These are phyloP conservation scores for Coregonus ussuriensis DNA, from an alignment of 2,797 vertebrate species.

Conservation along the genomic window DNA sequence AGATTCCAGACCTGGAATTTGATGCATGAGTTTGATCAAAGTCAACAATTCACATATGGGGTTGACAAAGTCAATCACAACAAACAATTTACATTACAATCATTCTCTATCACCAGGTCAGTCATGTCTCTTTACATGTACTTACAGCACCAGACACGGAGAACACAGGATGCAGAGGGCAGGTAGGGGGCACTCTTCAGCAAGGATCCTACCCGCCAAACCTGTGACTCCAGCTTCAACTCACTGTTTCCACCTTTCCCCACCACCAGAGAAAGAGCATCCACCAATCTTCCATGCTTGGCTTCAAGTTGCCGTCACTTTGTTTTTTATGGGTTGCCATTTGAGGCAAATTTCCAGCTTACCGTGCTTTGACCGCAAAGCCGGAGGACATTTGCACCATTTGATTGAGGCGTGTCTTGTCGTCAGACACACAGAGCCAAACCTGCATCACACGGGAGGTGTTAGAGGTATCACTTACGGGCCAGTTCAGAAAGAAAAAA, in stretches of 20 bases:
- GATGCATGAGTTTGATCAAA: constrained; percentile 4
- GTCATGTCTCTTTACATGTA: constrained; percentile 64
- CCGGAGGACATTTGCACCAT: constrained; percentile 84
- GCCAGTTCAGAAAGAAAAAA: constrained; percentile 63
- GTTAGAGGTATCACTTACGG: constrained; percentile 87
- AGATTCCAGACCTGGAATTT: constrained; percentile 24
- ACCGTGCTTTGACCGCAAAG: constrained; percentile 76
- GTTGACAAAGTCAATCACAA: constrained; percentile 9
- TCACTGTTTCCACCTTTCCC: constrained; percentile 61
- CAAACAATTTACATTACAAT: constrained; percentile 28
- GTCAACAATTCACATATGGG: background rate
- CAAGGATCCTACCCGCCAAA: constrained; percentile 64
- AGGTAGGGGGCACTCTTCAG: constrained; percentile 73
- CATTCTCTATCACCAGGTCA: constrained; percentile 48
- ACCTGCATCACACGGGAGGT: constrained; percentile 96
- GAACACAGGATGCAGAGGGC: constrained; percentile 73
- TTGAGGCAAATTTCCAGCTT: constrained; percentile 67
- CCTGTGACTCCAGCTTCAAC: constrained; percentile 70
- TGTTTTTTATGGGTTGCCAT: constrained; percentile 59
- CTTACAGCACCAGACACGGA: constrained; percentile 76
- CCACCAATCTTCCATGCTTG: constrained; percentile 59
- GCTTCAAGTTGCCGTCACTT: constrained; percentile 52
- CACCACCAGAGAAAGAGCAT: constrained; percentile 68
- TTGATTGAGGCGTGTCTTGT: constrained; percentile 88
- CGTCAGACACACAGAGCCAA: constrained; percentile 93